Evolutionary conservation across 2,797 vertebrate genomes (phyloP).

Genomic region (Lepus oiostolus): DNA sequence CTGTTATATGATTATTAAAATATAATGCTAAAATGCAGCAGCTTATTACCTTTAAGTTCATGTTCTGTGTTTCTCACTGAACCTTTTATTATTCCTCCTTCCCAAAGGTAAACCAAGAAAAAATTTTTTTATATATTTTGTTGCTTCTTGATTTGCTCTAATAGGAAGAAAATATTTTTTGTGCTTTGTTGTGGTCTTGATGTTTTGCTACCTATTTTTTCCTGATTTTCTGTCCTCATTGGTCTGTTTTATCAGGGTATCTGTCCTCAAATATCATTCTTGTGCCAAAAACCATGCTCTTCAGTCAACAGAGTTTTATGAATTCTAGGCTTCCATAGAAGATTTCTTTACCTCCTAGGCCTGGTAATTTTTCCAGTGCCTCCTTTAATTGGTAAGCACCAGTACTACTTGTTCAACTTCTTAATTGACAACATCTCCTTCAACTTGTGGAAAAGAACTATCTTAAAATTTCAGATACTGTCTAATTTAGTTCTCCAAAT

Average conservation of each 20-base stretch:
- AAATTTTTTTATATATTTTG: not conserved
- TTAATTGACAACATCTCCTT: not conserved
- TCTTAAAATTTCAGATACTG: not conserved
- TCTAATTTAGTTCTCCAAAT: not conserved
- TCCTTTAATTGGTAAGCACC: not conserved
- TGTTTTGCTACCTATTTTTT: not conserved
- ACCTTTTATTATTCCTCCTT: not conserved
- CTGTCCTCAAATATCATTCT: not conserved
- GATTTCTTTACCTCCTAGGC: not conserved
- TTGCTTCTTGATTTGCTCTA: not conserved
- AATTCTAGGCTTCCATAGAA: not conserved
- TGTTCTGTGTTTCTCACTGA: not conserved
- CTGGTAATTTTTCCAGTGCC: not conserved
- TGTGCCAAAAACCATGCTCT: not conserved
- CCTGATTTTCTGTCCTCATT: not conserved
- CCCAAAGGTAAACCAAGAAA: not conserved
- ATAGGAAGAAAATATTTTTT: not conserved
- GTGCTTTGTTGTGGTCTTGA: not conserved
- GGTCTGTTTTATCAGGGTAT: not conserved
- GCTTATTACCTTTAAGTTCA: not conserved
- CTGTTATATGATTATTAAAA: not conserved
- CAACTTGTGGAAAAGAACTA: conserved; percentile 3
- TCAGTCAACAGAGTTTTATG: not conserved
- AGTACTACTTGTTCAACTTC: not conserved
- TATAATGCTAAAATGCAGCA: not conserved